Evolutionary conservation across 2,113 vertebrate genomes (phyloP), one percentile per base, ranked within the genome.

Genomic region (Epinephelus moara): DNA sequence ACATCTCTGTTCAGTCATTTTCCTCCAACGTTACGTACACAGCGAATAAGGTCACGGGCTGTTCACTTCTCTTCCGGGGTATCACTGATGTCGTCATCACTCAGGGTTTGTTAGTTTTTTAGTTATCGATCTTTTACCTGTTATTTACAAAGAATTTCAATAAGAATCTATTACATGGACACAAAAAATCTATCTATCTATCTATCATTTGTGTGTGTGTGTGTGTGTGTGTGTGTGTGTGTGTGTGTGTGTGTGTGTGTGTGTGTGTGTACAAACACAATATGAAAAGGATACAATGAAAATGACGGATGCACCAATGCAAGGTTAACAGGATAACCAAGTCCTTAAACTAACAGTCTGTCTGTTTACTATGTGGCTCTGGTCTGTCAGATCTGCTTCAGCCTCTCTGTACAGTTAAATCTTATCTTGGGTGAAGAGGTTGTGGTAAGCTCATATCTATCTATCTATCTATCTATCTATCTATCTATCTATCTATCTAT

Each of bases 1-100:
- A 12, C 82, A 70, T 40, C 85, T 89, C 89, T 93, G 91, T 92
- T 89, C 88, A 15, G 17, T 56, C 88, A 86, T 85, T 55, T 75
- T 71, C 64, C 49, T 15, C 56, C 30, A 11, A 15, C 42, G 64
- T 37, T 30, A 80, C 86, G 61, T 62, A 21, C 71, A 37, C 63
- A 27, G 6, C 50, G 2, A 57, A 55, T 12, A 14, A 75, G 69
- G 73, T 77, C 74, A 67, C 25, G 3, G 18, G 9, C 27, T 2
- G 7, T 1, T 0, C 6, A 1, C 59, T 88, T 75, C 74, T 3
- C 80, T 90, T 91, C 90, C 91, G 91, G 90, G 83, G 91, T 59
- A 81, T 0, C 13, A 1, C 50, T 25, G n/a, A 0, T 56, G 66
- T 19, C 71, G 74, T 88, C 82, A 85, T 70, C 70, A 21, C 1